Evolutionary conservation across 2,888 invertebrate species (phyloP).

Genomic region (Magallana nippona): DNA sequence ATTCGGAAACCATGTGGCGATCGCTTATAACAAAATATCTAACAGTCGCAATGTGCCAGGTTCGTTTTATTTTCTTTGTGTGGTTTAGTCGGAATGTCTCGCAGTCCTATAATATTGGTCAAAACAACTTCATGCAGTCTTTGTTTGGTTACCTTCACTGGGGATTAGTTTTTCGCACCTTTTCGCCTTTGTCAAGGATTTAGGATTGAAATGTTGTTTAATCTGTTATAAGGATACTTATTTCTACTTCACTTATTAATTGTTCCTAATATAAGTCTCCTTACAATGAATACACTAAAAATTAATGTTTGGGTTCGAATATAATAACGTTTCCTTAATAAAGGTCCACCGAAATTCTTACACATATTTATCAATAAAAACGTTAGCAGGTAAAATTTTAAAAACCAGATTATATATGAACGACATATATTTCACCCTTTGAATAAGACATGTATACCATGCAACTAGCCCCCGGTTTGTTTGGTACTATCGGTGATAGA

Average conservation of each 20-base stretch:
- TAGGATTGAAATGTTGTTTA: neutral
- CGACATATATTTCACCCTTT: neutral
- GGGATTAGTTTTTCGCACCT: slow-evolving; percentile 28
- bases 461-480: neutral
- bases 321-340: too few species aligned
- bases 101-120: neutral
- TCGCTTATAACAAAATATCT: slow-evolving; percentile 26
- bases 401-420: too few species aligned
- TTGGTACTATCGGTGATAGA: neutral
- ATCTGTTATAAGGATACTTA: neutral
- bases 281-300: too few species aligned
- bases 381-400: too few species aligned
- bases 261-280: too few species aligned
- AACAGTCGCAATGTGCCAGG: slow-evolving; percentile 27
- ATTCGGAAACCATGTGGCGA: slow-evolving; percentile 23
- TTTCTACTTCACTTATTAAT: slow-evolving; percentile 15
- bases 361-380: too few species aligned
- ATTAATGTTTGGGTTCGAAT: too few species aligned
- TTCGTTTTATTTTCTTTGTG: slow-evolving; percentile 31
- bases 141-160: slow-evolving; percentile 19
- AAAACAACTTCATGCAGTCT: slow-evolving; percentile 4
- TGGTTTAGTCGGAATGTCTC: slow-evolving; percentile 26
- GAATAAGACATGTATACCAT: neutral
- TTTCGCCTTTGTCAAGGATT: neutral
- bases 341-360: too few species aligned